Conservation (phyloP, 2,797 vertebrate species). For the Acrocephalus scirpaceus region DNA sequence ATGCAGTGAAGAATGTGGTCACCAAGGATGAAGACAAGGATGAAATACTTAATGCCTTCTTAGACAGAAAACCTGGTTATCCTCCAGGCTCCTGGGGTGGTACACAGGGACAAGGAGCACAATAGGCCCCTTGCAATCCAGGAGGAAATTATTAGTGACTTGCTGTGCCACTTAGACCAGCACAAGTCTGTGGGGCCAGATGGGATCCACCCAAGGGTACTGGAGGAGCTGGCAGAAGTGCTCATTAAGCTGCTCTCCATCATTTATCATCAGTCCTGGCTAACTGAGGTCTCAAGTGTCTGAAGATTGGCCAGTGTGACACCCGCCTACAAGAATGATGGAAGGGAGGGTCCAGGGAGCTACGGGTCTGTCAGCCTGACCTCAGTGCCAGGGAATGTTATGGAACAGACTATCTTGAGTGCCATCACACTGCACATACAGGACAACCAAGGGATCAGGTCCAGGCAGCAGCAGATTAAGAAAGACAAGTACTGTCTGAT, state of each 20-base stretch:
- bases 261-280: background rate
- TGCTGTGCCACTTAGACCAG: background rate
- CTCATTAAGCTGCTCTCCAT: accelerated
- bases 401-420: background rate
- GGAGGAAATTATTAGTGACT: background rate
- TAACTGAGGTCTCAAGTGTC: background rate
- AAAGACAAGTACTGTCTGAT: background rate
- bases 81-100: background rate
- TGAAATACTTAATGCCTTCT: background rate
- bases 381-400: accelerated
- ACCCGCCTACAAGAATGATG: background rate
- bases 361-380: background rate
- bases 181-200: background rate
- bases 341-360: background rate
- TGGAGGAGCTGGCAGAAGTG: accelerated
- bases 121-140: background rate
- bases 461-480: background rate
- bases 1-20: accelerated
- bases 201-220: background rate
- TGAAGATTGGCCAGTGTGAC: background rate
- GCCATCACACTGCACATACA: background rate
- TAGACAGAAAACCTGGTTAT: background rate
- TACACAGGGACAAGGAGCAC: background rate
- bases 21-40: background rate
- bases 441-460: background rate